Percentiles rank a stretch among this genome's conserved stretches.
phyloP scores from a whole-genome alignment of 2,797 vertebrate species.

The Eulemur coronatus region DNA sequence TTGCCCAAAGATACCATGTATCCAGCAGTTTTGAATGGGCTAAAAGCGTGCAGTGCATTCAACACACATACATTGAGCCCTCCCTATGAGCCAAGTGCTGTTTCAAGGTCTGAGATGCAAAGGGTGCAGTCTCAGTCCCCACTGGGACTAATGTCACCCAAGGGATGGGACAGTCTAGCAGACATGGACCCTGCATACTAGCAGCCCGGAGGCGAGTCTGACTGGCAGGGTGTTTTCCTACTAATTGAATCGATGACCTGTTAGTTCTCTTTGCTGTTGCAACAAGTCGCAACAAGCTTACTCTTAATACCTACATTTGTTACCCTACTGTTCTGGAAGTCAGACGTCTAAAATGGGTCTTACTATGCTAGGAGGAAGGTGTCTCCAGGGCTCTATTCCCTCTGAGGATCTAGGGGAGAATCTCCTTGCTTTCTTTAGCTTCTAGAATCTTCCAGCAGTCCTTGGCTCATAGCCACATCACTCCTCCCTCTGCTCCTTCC shows the following conservation, averaged over 20 bases:
- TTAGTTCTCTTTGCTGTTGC: accelerated
- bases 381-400: neutral
- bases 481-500: neutral
- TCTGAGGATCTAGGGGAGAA: neutral
- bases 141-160: accelerated
- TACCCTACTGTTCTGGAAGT: accelerated
- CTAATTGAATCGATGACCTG: accelerated
- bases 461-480: accelerated
- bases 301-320: neutral
- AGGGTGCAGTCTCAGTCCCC: accelerated
- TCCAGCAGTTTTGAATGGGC: neutral
- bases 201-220: neutral
- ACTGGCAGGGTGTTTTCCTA: accelerated
- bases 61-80: accelerated
- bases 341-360: neutral
- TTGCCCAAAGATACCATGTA: too few relatives aligned
- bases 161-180: neutral
- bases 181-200: neutral
- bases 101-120: neutral
- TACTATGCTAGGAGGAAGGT: too few relatives aligned
- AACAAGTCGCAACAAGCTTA: too few relatives aligned
- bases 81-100: neutral
- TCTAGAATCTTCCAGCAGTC: neutral
- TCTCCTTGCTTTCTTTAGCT: too few relatives aligned
- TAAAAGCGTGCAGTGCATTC: neutral